Evolutionary conservation across 2,888 invertebrate genomes (phyloP).

Genomic region (Congeria kusceri): DNA sequence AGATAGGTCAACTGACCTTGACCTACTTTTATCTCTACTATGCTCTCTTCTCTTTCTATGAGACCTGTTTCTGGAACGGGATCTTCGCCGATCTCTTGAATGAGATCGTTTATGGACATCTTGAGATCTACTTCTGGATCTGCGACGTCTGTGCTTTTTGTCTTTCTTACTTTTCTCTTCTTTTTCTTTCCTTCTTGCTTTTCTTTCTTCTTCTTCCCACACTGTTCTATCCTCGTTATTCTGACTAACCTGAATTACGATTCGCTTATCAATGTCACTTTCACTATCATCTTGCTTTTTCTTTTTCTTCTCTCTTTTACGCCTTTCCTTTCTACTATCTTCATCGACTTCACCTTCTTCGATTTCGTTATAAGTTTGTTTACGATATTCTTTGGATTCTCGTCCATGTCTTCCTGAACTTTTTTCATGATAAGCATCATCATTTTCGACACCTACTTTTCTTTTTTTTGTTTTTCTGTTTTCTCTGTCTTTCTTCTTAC

Average conservation of each 20-base stretch:
- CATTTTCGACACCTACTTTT: slow-evolving; percentile 55
- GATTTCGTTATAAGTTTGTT: slow-evolving; percentile 38
- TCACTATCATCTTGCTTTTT: slow-evolving; percentile 38
- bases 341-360: slow-evolving; percentile 60
- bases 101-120: slow-evolving; percentile 63
- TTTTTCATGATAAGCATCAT: slow-evolving; percentile 44
- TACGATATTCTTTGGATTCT: slow-evolving; percentile 37
- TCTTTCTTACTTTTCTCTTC: slow-evolving; percentile 60
- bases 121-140: slow-evolving; percentile 58
- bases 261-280: slow-evolving; percentile 55
- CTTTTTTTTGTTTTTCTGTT: slow-evolving; percentile 48
- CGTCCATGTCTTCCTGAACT: slow-evolving; percentile 21
- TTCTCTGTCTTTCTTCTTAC: slow-evolving; percentile 52
- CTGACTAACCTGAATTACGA: slow-evolving; percentile 61
- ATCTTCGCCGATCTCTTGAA: slow-evolving; percentile 67
- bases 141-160: slow-evolving; percentile 46
- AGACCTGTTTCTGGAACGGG: slow-evolving; percentile 62
- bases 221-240: slow-evolving; percentile 62
- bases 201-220: slow-evolving; percentile 63
- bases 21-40: slow-evolving; percentile 54
- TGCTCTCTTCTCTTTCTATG: slow-evolving; percentile 66
- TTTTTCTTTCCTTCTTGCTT: slow-evolving; percentile 45
- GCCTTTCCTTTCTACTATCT: slow-evolving; percentile 61
- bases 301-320: slow-evolving; percentile 52
- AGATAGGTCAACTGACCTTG: slow-evolving; percentile 51